Evolutionary conservation across 1,140 invertebrate genomes (phyloP).

Genomic region (Riptortus pedestris): DNA sequence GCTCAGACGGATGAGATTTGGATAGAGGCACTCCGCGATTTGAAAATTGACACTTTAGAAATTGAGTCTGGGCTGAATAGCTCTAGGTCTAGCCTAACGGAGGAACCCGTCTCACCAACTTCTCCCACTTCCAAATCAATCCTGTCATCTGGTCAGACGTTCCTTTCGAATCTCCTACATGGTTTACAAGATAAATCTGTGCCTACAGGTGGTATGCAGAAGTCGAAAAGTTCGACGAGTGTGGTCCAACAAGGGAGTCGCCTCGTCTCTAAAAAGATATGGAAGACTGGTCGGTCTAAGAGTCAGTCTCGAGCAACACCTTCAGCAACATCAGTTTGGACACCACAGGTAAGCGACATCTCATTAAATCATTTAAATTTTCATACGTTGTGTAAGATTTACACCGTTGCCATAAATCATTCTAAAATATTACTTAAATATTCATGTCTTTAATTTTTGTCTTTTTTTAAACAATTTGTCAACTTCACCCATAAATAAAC

Average conservation of each 20-base stretch:
- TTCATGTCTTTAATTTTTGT: no score
- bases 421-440: no score
- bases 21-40: slow-evolving; percentile 41
- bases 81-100: slow-evolving; percentile 38
- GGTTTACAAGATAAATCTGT: slow-evolving; percentile 36
- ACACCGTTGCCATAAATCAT: no score
- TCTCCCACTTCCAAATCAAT: slow-evolving; percentile 38
- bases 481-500: no score
- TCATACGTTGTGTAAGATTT: no score
- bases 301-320: slow-evolving; percentile 53
- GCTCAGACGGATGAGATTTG: slow-evolving; percentile 64
- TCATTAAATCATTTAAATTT: neutral
- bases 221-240: slow-evolving; percentile 73
- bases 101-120: slow-evolving; percentile 41
- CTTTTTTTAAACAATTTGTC: no score
- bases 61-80: slow-evolving; percentile 32
- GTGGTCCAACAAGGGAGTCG: slow-evolving; percentile 62
- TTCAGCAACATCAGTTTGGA: slow-evolving; percentile 50
- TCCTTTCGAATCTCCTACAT: slow-evolving; percentile 53
- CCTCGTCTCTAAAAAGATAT: slow-evolving; percentile 70
- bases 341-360: slow-evolving; percentile 43
- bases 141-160: slow-evolving; percentile 45
- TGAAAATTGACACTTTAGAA: slow-evolving; percentile 36
- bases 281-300: slow-evolving; percentile 60
- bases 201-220: slow-evolving; percentile 54